Base-by-base conservation (phyloP, 2,797 vertebrate species). In the Rhinoraja longicauda region DNA sequence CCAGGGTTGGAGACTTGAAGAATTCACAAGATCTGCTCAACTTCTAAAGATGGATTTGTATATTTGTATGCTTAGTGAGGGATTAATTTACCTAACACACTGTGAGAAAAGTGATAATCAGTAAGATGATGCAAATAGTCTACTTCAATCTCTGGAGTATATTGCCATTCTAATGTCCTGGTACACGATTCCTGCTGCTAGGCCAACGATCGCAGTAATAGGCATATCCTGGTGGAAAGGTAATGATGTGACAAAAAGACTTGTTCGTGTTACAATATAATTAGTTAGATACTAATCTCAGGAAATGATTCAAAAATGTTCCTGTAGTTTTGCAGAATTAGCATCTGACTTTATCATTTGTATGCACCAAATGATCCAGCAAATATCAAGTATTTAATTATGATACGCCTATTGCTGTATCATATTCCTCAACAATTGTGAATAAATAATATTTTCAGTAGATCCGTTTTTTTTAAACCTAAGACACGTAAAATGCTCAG, bases 141-240 rank as follows among this genome's bases (percentile, higher is more conserved):
- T 26, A 29, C 21, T 57, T 82, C 79, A 82, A 17, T 82, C 53
- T 82, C 79, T 13, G 45, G 2, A 53, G 45, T 2, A 57, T 82
- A 26, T 82, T 82, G 24, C 45, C 53, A 57, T 57, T 57, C 24
- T 82, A 9, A 82, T 59, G 79, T 82, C 24, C 79, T 29, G 53
- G 57, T 29, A 82, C 57, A 45, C 53, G 21, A 59, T 57, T 26
- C 53, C 79, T 57, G 79, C 53, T 82, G 79, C 4, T 82, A 26
- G 82, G 26, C 79, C 79, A 82, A 82, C 57, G 45, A 82, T 82
- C 79, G 26, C 79, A 57, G 53, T 57, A 82, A 82, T 82, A 82
- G 79, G 45, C 79, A 45, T 53, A 53, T 82, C 79, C 79, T 82
- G 21, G 26, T 15, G 12, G 45, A 82, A 57, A 57, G 53, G 45